Conservation (phyloP, 2,113 vertebrate genomes). For the Lathamus discolor region DNA sequence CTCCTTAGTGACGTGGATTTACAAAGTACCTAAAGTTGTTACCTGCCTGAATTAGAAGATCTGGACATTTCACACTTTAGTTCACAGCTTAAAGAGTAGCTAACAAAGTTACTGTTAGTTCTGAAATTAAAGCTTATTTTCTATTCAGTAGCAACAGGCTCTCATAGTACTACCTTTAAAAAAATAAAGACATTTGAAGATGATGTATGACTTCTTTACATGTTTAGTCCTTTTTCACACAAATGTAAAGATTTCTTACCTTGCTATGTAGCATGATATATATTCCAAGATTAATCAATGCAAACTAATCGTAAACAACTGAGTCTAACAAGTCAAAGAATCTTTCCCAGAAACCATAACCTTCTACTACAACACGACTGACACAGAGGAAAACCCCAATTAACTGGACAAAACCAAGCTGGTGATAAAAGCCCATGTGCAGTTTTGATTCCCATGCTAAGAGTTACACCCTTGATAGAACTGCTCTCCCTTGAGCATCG, state of each 20-base stretch:
- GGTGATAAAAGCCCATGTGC: neutral
- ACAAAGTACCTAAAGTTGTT: neutral
- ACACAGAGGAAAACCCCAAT: neutral
- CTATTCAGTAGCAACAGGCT: neutral
- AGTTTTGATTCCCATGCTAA: neutral
- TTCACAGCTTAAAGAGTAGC: neutral
- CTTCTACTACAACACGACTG: neutral
- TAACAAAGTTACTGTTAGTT: neutral
- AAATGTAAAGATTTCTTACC: neutral
- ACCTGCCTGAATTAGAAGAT: neutral
- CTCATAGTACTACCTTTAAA: neutral
- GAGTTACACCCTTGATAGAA: neutral
- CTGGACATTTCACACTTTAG: neutral
- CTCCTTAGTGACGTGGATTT: neutral
- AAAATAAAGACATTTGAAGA: neutral
- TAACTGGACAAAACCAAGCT: neutral
- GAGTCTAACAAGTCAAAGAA: neutral
- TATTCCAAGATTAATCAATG: neutral
- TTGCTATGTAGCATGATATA: neutral
- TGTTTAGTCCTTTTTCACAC: neutral
- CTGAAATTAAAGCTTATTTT: neutral
- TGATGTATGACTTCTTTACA: rapidly evolving
- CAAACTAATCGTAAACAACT: neutral
- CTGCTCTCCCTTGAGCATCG: neutral
- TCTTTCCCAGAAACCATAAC: neutral